These are phyloP conservation scores for Albula glossodonta DNA, from an alignment of 2,113 vertebrate genomes.

Conservation along the genomic window DNA sequence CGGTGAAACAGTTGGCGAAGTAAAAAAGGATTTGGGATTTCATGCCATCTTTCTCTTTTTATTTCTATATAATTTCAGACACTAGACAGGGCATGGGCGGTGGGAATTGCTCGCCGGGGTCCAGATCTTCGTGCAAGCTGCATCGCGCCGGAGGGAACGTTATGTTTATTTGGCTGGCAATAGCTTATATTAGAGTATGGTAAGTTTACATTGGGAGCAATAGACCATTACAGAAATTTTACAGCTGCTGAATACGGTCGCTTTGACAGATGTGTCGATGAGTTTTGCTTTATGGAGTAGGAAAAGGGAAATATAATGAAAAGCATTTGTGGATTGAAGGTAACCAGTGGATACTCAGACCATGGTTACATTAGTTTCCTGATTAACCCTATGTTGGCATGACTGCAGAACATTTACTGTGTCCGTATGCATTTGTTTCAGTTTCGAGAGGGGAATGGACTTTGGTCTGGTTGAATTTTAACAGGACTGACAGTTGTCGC, in stretches of 20 bases:
- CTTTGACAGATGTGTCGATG: not conserved
- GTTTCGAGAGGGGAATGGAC: not conserved
- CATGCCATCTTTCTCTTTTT: not conserved
- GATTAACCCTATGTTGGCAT: not conserved
- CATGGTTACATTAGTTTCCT: not conserved
- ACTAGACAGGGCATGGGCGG: not conserved
- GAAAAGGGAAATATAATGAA: not conserved
- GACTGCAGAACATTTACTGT: not conserved
- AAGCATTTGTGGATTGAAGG: too few relatives aligned
- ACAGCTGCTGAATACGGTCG: not conserved
- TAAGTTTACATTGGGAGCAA: not conserved
- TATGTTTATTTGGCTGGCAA: not conserved
- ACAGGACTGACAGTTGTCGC: not conserved
- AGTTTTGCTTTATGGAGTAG: too few relatives aligned
- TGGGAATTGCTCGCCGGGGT: not conserved
- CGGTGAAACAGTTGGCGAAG: not conserved
- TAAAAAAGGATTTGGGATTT: conserved; percentile 4
- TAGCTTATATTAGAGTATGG: not conserved
- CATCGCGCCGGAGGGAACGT: not conserved
- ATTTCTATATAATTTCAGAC: not conserved
- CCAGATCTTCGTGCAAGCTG: not conserved
- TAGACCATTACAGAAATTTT: not conserved
- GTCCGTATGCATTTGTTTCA: not conserved
- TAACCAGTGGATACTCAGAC: too few relatives aligned
- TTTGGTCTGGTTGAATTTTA: not conserved